phyloP scores from a whole-genome alignment of 1,140 invertebrate species.

The Bombyx mandarina region DNA sequence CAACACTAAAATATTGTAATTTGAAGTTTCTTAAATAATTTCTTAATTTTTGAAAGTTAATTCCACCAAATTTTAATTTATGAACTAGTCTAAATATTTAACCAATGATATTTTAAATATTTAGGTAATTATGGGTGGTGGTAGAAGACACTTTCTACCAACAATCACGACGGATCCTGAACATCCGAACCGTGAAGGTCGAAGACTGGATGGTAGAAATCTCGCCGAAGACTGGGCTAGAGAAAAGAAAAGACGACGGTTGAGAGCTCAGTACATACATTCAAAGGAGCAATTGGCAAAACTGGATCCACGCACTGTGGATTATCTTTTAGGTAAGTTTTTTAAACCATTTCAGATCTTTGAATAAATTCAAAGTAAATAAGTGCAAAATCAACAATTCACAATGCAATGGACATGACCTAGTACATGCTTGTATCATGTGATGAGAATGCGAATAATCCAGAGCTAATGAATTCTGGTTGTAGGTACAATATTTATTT shows the following conservation, averaged over 20 bases:
- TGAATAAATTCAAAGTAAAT: no score
- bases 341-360: neutral
- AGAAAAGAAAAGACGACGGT: conserved; percentile 72
- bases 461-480: no score
- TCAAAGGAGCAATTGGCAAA: conserved; percentile 74
- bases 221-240: conserved; percentile 80
- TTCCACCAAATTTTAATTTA: no score
- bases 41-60: no score
- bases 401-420: no score
- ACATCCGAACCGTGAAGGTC: conserved; percentile 71
- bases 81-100: no score
- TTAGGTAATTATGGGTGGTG: conserved; percentile 77
- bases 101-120: conserved; percentile 28
- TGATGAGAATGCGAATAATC: no score
- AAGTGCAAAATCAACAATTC: no score
- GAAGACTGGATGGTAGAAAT: conserved; percentile 78
- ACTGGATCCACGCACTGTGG: conserved; percentile 73
- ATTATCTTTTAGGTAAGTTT: conserved; percentile 77
- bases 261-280: conserved; percentile 74
- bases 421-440: no score
- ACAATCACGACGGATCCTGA: conserved; percentile 75
- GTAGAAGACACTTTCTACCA: conserved; percentile 77
- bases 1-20: no score
- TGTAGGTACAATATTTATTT: no score
- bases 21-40: no score